phyloP scores from a whole-genome alignment of 1,140 invertebrate genomes.

The Chironomus striatipennis region DNA sequence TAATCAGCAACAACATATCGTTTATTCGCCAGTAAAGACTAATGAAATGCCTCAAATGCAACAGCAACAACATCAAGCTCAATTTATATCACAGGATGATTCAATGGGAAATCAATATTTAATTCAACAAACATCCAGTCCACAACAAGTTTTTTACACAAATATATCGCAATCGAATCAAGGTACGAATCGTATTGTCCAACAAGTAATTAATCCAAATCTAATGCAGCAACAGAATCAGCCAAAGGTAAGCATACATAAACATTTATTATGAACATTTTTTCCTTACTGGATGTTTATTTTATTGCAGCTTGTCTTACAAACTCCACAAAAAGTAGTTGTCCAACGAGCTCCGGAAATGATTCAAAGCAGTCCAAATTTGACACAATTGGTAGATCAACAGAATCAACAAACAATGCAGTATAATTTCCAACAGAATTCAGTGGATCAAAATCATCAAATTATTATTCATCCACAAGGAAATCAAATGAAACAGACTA shows the following conservation, averaged over 20 bases:
- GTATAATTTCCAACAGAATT: neutral
- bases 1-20: neutral
- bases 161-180: neutral
- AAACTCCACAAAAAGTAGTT: neutral
- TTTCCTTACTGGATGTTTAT: neutral
- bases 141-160: slow-evolving; percentile 4
- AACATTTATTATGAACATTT: too few relatives aligned
- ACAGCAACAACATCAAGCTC: neutral
- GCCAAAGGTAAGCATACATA: neutral
- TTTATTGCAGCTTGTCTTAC: neutral
- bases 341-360: neutral
- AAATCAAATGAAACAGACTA: slow-evolving; percentile 16
- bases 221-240: slow-evolving; percentile 1
- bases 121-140: neutral
- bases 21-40: neutral
- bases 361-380: neutral
- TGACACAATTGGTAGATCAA: neutral
- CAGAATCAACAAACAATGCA: slow-evolving; percentile 5
- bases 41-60: neutral
- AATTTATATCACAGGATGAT: neutral
- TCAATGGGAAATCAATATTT: neutral
- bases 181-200: neutral
- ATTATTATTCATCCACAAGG: slow-evolving; percentile 18
- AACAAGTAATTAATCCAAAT: slow-evolving; percentile 16
- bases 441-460: neutral